Conservation (phyloP, 2,113 vertebrate species). For the Pica pica region DNA sequence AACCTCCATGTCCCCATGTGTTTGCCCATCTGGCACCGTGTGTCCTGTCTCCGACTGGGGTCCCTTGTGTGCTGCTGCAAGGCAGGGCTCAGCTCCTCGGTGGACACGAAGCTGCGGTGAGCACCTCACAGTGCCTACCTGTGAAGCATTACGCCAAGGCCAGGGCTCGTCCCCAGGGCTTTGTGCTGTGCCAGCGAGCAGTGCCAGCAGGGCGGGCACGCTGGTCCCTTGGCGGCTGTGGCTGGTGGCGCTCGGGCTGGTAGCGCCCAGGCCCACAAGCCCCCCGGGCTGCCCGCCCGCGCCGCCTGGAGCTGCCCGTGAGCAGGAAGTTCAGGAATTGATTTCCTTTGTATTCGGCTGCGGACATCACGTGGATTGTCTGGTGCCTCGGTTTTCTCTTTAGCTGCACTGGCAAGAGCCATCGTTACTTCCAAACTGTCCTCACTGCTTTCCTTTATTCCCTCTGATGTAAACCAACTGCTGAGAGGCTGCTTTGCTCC, state of each 20-base stretch:
- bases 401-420: accelerated
- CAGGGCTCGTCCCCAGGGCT: neutral
- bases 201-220: neutral
- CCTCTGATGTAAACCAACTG: neutral
- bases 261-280: accelerated
- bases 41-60: neutral
- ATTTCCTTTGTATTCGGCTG: neutral
- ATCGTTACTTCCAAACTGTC: neutral
- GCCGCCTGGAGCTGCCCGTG: neutral
- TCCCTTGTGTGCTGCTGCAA: accelerated
- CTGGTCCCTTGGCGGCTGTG: accelerated
- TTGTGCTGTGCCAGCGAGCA: neutral
- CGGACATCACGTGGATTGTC: neutral
- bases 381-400: neutral
- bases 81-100: too few species aligned
- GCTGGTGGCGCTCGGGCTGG: neutral
- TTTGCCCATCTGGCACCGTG: accelerated
- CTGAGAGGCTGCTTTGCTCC: neutral
- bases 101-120: accelerated
- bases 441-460: neutral
- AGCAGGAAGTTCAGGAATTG: neutral
- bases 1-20: accelerated
- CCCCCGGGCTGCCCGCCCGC: accelerated
- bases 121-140: accelerated
- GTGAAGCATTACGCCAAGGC: accelerated